Percentiles rank a stretch among this genome's conserved stretches.
Evolutionary conservation across 2,797 vertebrate species (phyloP).

Genomic region (Sebastes baramenuke): DNA sequence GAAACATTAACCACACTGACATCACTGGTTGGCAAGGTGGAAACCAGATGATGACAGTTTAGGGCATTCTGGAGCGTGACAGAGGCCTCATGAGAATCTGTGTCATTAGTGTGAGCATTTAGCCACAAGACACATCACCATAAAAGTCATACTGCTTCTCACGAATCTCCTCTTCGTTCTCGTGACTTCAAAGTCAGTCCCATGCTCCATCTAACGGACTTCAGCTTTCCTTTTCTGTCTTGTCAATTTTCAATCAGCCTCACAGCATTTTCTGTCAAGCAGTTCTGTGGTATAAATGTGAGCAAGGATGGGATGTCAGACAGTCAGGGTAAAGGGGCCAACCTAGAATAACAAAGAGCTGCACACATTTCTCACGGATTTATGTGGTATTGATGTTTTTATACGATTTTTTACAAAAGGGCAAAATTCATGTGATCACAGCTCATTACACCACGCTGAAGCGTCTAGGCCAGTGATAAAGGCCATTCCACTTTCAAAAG

Average conservation of each 20-base stretch:
- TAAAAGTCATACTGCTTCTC: slow-evolving; percentile 13
- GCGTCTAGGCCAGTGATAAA: background rate
- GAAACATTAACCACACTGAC: slow-evolving; percentile 23
- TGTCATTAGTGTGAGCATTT: slow-evolving; percentile 31
- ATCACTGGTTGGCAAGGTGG: slow-evolving; percentile 30
- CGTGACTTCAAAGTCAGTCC: slow-evolving; percentile 46
- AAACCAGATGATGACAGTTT: slow-evolving; percentile 29
- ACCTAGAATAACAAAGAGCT: slow-evolving; percentile 1
- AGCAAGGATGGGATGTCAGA: slow-evolving; percentile 20
- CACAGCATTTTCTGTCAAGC: slow-evolving; percentile 36
- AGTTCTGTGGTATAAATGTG: slow-evolving; percentile 2
- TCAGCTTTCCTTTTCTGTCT: slow-evolving; percentile 39
- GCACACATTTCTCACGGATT: background rate
- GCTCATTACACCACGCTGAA: background rate
- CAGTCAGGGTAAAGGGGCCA: slow-evolving; percentile 8
- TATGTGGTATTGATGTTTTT: background rate
- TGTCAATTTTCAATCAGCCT: slow-evolving; percentile 41
- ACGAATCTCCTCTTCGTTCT: slow-evolving; percentile 21
- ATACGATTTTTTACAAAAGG: background rate
- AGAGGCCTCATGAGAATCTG: slow-evolving; percentile 26
- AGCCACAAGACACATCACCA: slow-evolving; percentile 29
- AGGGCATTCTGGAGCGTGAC: slow-evolving; percentile 12
- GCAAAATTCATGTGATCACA: background rate
- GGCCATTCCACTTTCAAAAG: background rate
- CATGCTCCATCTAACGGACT: slow-evolving; percentile 28